Base-by-base conservation (phyloP, 2,888 invertebrate species). In the Philaethria dido region DNA sequence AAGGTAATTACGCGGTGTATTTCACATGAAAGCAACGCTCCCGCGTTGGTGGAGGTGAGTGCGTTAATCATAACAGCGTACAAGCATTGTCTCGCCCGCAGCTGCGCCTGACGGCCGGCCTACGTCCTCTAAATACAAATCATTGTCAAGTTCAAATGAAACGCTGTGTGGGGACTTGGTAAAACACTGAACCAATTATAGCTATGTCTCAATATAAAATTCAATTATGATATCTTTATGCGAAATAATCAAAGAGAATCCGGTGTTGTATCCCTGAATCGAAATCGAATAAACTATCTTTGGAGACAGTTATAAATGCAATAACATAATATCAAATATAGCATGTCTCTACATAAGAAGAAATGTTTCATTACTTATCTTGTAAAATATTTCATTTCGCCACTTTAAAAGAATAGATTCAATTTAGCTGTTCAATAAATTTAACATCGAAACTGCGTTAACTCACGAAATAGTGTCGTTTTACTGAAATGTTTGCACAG, bases 81-180 rank as follows among this genome's bases (percentile, higher is more conserved):
- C 71, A 54, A 72, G 83, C 75, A 86, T 89, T 89, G 88, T 89
- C 78, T 85, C 70, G 64, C 69, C 71, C 78, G 77, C 85, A 87
- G 81, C 83, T 87, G 86, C 75, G 77, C 75, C 72, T 78, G 81
- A 79, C 80, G 72, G 72, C 73, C 73, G 70, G 67, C 74, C 68
- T 77, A 74, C 83, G 80, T 82, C 83, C 80, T 81, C 77, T 72
- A 83, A 82, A 84, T 81, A 85, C 81, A 83, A 84, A 85, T 83
- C 81, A 84, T 85, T 87, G 85, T 86, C 85, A 87, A 86, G 85
- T 88, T 86, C 81, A 86, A 79, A 78, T 78, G 77, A 83, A 83
- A 70, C 73, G 73, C 81, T 83, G 82, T 80, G 80, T 76, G 69
- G 70, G 69, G 80, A 81, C 78, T 84, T 29, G 62, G 69, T 75